phyloP scores from a whole-genome alignment of 2,888 invertebrate species.

The Rhodophaea formosa region DNA sequence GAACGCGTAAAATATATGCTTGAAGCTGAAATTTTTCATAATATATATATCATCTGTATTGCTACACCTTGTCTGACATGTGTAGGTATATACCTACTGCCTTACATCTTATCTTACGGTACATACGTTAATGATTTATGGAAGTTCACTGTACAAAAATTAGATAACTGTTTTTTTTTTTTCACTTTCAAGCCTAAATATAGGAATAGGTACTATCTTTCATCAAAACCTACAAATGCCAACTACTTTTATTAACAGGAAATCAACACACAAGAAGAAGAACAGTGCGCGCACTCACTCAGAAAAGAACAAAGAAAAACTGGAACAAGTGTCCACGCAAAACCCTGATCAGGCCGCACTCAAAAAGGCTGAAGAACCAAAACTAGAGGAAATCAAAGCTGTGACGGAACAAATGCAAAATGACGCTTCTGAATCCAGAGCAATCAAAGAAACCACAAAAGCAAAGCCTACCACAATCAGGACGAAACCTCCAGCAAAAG shows the following conservation, averaged over 20 bases:
- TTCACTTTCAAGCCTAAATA: too few relatives aligned
- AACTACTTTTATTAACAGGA: slow-evolving; percentile 44
- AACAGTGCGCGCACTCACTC: slow-evolving; percentile 54
- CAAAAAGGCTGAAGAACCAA: slow-evolving; percentile 43
- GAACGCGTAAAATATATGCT: too few relatives aligned
- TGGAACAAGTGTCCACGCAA: slow-evolving; percentile 37
- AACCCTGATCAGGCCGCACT: slow-evolving; percentile 35
- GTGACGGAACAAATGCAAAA: slow-evolving; percentile 32
- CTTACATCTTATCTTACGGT: too few relatives aligned
- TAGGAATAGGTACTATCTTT: too few relatives aligned
- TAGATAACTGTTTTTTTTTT: too few relatives aligned
- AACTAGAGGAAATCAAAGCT: background rate
- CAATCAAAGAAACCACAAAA: slow-evolving; percentile 64
- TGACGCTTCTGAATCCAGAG: slow-evolving; percentile 48
- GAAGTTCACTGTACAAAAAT: too few relatives aligned
- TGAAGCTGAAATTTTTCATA: too few relatives aligned
- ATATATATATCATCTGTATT: too few relatives aligned
- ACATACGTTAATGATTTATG: too few relatives aligned
- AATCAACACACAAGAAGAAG: slow-evolving; percentile 65
- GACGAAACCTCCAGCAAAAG: slow-evolving; percentile 44
- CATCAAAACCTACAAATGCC: too few relatives aligned
- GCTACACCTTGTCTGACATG: too few relatives aligned
- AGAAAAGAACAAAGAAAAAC: slow-evolving; percentile 43
- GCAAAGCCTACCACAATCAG: slow-evolving; percentile 52
- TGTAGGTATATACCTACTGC: too few relatives aligned